phyloP scores from a whole-genome alignment of 2,888 invertebrate genomes.

The Dilophus febrilis region DNA sequence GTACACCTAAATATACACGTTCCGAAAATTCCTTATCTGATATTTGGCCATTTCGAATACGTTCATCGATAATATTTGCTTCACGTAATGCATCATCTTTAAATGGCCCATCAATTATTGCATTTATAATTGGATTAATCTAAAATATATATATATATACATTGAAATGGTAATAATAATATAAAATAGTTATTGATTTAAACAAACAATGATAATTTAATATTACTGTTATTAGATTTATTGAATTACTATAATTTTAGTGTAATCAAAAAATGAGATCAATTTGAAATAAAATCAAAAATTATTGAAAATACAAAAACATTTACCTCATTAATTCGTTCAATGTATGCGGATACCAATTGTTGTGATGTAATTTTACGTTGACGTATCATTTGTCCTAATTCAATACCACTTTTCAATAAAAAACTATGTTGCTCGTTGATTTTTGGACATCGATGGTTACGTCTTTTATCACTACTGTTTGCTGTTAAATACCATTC shows the following conservation, averaged over 20 bases:
- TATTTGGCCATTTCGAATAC: conserved; percentile 40
- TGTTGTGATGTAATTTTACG: conserved; percentile 46
- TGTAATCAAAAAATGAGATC: too few relatives aligned
- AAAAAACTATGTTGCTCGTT: conserved; percentile 21
- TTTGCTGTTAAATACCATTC: conserved; percentile 23
- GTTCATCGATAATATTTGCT: conserved; percentile 53
- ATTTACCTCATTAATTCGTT: conserved; percentile 51
- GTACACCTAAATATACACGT: conserved; percentile 75
- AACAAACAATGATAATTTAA: too few relatives aligned
- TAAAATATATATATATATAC: too few relatives aligned
- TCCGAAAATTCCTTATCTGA: conserved; percentile 43
- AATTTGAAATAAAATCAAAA: not conserved
- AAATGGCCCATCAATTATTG: conserved; percentile 67
- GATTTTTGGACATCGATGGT: conserved; percentile 20
- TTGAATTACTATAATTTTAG: too few relatives aligned
- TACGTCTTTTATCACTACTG: conserved; percentile 18
- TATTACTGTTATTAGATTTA: too few relatives aligned
- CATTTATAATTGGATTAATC: conserved; percentile 60
- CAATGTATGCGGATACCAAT: conserved; percentile 55
- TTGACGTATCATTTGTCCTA: conserved; percentile 49
- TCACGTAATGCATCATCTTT: conserved; percentile 58
- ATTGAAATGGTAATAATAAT: too few relatives aligned
- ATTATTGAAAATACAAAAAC: not conserved
- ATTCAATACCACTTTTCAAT: conserved; percentile 44
- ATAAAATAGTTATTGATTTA: too few relatives aligned